Evolutionary conservation across 1,140 invertebrate genomes (phyloP).

Genomic region (Bombus pyrosoma): DNA sequence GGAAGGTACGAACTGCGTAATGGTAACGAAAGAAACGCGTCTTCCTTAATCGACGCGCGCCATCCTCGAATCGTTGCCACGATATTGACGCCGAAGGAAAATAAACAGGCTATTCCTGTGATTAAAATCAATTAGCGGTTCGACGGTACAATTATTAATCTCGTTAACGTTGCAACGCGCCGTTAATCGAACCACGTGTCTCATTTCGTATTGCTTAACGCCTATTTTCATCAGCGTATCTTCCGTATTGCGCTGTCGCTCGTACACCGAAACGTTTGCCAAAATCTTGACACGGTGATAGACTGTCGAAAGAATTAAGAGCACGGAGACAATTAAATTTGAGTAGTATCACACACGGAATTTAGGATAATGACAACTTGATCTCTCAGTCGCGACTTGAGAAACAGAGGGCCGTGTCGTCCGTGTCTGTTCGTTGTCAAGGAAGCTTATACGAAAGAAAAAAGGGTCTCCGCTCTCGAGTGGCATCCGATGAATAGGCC

Average conservation of each 20-base stretch:
- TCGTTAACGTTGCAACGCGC: constrained; percentile 16
- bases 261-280: neutral
- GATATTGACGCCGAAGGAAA: neutral
- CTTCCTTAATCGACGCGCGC: constrained; percentile 7
- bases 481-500: constrained; percentile 51
- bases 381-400: neutral
- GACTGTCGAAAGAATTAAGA: neutral
- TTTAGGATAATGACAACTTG: neutral
- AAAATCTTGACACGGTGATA: neutral
- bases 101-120: constrained; percentile 8
- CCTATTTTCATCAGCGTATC: neutral
- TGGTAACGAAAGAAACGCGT: constrained; percentile 42
- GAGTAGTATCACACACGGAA: neutral
- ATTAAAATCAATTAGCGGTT: constrained; percentile 46
- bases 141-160: constrained; percentile 26
- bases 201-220: neutral
- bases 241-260: neutral
- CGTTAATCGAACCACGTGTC: neutral
- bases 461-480: constrained; percentile 38
- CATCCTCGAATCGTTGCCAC: neutral
- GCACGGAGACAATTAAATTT: neutral
- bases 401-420: neutral
- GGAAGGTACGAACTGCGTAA: constrained; percentile 56
- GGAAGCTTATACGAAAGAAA: constrained; percentile 53
- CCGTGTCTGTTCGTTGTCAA: constrained; percentile 58